phyloP scores from a whole-genome alignment of 2,888 invertebrate species.

The Drosophila stalkeri region DNA sequence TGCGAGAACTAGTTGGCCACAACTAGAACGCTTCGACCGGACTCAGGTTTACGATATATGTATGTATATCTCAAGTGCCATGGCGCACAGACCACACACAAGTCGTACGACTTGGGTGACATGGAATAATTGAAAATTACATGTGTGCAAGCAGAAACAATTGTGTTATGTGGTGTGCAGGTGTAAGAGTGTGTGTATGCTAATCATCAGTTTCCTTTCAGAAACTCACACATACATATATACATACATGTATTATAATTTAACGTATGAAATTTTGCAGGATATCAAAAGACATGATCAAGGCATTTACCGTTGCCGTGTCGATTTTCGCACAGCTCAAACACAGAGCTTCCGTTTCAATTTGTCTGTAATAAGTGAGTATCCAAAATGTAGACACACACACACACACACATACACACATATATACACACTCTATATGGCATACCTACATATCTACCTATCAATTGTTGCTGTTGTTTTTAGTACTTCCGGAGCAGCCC shows the following conservation, averaged over 20 bases:
- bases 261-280: constrained; percentile 72
- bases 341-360: constrained; percentile 95
- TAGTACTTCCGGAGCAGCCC: constrained; percentile 95
- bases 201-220: constrained; percentile 67
- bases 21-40: constrained; percentile 15
- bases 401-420: neutral
- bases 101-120: constrained; percentile 52
- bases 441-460: constrained; percentile 10
- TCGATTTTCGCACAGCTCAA: constrained; percentile 95
- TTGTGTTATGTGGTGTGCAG: constrained; percentile 1
- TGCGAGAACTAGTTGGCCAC: constrained; percentile 2
- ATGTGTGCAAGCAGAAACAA: constrained; percentile 33
- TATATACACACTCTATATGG: neutral
- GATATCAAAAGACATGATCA: constrained; percentile 95
- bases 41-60: constrained; percentile 16
- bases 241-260: constrained; percentile 45
- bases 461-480: constrained; percentile 29
- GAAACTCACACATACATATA: constrained; percentile 24
- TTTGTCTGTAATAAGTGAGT: constrained; percentile 95
- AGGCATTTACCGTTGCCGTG: constrained; percentile 94
- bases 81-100: constrained; percentile 34
- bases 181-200: constrained; percentile 47
- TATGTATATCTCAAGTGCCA: constrained; percentile 19
- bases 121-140: constrained; percentile 75
- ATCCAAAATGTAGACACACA: constrained; percentile 43